Evolutionary conservation across 92 coral and sea anemone genomes (phyloP).

Genomic region (Isaurus tuberculatus): DNA sequence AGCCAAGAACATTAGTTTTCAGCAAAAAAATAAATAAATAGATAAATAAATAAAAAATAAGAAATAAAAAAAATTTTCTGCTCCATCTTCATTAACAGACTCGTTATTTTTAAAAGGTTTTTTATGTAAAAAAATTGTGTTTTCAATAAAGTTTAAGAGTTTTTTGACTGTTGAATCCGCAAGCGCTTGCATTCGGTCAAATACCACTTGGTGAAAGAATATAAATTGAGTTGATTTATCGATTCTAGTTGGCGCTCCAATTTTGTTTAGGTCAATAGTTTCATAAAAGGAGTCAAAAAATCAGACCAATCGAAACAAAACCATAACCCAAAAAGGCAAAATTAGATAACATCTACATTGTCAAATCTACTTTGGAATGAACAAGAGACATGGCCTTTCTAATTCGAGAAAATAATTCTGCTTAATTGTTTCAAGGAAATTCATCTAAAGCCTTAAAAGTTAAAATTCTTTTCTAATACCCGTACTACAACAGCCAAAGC

Average conservation of each 20-base stretch:
- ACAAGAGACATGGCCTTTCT: neutral
- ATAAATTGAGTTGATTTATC: constrained; percentile 21
- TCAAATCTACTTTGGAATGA: neutral
- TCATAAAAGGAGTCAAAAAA: constrained; percentile 11
- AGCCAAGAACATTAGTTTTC: constrained; percentile 30
- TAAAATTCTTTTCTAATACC: neutral
- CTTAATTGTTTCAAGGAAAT: constrained; percentile 14
- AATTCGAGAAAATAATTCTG: neutral
- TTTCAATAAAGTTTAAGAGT: neutral
- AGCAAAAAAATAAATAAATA: neutral
- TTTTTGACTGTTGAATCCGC: neutral
- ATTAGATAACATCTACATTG: constrained; percentile 31
- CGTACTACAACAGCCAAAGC: neutral
- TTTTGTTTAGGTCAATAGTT: constrained; percentile 24
- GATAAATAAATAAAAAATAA: too few relatives aligned
- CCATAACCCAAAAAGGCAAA: neutral
- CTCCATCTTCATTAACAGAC: constrained; percentile 4
- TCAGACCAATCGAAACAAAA: constrained; percentile 28
- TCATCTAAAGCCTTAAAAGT: constrained; percentile 35
- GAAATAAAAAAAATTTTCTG: too few relatives aligned
- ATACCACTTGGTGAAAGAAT: neutral
- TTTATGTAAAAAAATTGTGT: neutral
- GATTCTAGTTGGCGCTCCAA: neutral
- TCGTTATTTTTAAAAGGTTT: neutral
- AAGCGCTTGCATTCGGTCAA: neutral